Conservation (phyloP, 2,888 invertebrate genomes). For the Leptopterna dolabrata region DNA sequence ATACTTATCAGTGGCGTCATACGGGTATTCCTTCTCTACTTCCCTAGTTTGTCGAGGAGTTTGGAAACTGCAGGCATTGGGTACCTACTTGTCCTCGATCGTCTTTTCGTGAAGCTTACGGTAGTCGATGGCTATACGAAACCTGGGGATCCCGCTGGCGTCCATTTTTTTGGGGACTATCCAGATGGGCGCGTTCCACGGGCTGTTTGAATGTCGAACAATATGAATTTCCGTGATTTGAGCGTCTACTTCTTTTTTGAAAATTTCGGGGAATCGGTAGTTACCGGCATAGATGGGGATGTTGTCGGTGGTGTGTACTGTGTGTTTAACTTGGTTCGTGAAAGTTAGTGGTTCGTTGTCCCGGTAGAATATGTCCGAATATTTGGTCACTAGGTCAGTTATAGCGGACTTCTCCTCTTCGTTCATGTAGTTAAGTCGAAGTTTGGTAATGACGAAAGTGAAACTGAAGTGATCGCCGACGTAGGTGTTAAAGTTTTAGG, state of each 20-base stretch:
- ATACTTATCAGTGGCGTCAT: too few relatives aligned
- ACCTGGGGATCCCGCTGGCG: too few relatives aligned
- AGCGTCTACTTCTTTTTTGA: not conserved
- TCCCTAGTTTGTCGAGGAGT: too few relatives aligned
- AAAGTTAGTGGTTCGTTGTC: constrained; percentile 1
- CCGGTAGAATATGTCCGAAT: not conserved
- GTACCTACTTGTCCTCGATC: too few relatives aligned
- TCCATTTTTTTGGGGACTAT: too few relatives aligned
- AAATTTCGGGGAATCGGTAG: not conserved
- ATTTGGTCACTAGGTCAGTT: not conserved
- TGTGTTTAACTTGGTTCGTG: not conserved
- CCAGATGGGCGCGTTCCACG: too few relatives aligned
- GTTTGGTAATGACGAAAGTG: not conserved
- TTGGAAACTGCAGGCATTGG: too few relatives aligned
- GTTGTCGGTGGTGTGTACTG: not conserved
- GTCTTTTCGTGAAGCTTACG: too few relatives aligned
- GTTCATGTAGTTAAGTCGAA: not conserved
- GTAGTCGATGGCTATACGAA: too few relatives aligned
- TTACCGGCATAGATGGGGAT: not conserved
- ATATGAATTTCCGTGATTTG: not conserved
- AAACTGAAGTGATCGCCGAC: not conserved
- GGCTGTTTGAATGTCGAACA: too few relatives aligned
- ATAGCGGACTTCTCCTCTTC: not conserved
- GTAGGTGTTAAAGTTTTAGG: not conserved
- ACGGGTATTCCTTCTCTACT: too few relatives aligned